Percentiles rank a stretch among this genome's conserved stretches.
Conservation (phyloP, 2,113 vertebrate genomes). For the Hippopotamus amphibius region DNA sequence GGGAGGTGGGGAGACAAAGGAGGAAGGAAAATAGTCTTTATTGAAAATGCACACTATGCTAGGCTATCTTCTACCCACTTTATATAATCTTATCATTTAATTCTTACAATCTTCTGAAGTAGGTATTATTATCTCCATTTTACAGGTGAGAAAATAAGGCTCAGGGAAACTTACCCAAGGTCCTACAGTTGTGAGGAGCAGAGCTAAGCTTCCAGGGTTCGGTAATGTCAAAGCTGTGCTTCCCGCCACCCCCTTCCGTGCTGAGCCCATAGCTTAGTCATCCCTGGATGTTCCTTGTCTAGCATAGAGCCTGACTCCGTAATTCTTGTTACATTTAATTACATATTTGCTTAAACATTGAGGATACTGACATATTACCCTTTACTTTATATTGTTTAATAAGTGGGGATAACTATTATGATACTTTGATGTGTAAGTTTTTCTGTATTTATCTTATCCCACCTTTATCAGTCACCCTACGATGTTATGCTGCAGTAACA, state of each 20-base stretch:
- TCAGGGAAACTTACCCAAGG: neutral
- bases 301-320: neutral
- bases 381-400: neutral
- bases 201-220: neutral
- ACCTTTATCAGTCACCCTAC: neutral
- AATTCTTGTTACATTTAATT: neutral
- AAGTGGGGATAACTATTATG: neutral
- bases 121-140: neutral
- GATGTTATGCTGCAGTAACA: neutral
- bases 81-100: neutral
- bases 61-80: neutral
- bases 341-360: slow-evolving; percentile 29
- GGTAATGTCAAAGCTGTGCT: neutral
- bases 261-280: neutral
- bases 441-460: neutral
- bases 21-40: neutral
- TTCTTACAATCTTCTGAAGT: neutral
- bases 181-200: neutral
- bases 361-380: neutral
- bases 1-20: neutral
- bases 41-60: neutral
- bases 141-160: neutral
- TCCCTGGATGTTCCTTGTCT: neutral
- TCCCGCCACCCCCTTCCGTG: neutral
- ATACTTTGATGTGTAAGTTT: neutral